Percentiles rank a stretch among this genome's conserved stretches.
These are phyloP conservation scores for Melieria picta DNA, from an alignment of 2,888 invertebrate species.

Conservation along the genomic window DNA sequence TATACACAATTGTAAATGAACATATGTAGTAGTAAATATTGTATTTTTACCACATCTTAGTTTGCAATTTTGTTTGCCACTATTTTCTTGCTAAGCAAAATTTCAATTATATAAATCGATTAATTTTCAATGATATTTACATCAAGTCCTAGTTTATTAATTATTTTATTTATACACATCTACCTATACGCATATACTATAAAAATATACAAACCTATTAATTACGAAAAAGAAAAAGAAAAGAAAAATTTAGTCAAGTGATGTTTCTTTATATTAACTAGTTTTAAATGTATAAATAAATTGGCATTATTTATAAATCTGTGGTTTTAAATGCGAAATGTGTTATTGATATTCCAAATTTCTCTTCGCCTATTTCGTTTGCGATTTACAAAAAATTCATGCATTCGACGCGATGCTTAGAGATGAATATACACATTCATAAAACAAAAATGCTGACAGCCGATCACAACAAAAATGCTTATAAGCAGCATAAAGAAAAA, in stretches of 20 bases:
- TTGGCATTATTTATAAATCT: constrained; percentile 30
- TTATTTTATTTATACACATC: constrained; percentile 20
- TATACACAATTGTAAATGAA: background rate
- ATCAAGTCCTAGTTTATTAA: constrained; percentile 8
- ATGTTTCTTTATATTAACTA: constrained; percentile 18
- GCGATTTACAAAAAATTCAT: too few relatives aligned
- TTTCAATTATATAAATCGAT: constrained; percentile 7
- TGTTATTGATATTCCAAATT: too few relatives aligned
- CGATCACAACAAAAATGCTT: too few relatives aligned
- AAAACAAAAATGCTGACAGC: too few relatives aligned
- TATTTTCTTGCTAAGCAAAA: constrained; percentile 11
- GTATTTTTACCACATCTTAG: constrained; percentile 1
- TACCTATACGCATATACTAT: constrained; percentile 11
- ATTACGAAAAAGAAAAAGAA: constrained; percentile 9
- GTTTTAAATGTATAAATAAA: constrained; percentile 33
- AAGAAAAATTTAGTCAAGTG: constrained; percentile 18
- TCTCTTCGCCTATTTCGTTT: too few relatives aligned
- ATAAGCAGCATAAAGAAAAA: too few relatives aligned
- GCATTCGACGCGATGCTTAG: too few relatives aligned
- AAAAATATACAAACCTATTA: constrained; percentile 13
- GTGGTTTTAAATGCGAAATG: background rate
- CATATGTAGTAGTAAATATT: constrained; percentile 17
- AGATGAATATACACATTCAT: too few relatives aligned
- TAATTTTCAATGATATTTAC: constrained; percentile 3
- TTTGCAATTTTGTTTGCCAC: constrained; percentile 15